These are phyloP conservation scores for Crotalus helleri DNA, from an alignment of 2,113 vertebrate species.

Conservation along the genomic window DNA sequence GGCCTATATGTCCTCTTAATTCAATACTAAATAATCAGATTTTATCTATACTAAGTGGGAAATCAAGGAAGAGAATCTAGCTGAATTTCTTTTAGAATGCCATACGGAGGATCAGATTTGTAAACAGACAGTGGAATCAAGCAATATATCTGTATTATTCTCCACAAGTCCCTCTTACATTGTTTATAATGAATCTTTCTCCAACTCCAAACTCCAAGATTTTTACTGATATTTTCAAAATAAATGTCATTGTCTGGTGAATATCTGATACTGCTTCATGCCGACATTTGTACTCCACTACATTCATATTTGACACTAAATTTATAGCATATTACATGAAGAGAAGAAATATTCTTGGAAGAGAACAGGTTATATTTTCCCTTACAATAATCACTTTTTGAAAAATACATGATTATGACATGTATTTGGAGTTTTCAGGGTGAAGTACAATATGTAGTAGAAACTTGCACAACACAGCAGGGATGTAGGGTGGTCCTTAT, in stretches of 20 bases:
- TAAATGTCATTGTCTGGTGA: background rate
- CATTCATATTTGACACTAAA: background rate
- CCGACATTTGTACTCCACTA: background rate
- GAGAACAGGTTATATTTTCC: background rate
- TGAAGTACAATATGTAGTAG: background rate
- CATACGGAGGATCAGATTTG: background rate
- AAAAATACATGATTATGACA: background rate
- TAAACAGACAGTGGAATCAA: slow-evolving; percentile 7
- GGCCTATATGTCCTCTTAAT: background rate
- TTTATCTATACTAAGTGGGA: background rate
- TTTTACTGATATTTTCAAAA: background rate
- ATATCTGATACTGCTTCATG: background rate
- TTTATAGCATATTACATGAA: background rate
- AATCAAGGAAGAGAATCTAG: background rate
- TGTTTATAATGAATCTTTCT: background rate
- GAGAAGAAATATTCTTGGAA: background rate
- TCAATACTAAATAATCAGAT: background rate
- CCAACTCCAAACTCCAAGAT: background rate
- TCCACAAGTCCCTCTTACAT: background rate
- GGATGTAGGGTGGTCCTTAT: background rate
- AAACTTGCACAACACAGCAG: background rate
- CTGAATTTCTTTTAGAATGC: background rate
- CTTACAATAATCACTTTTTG: background rate
- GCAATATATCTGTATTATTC: background rate
- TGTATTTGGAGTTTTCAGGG: background rate